Percentiles rank a stretch among this genome's conserved stretches.
Evolutionary conservation across 2,888 invertebrate species (phyloP).

Genomic region (Polydesmus complanatus): DNA sequence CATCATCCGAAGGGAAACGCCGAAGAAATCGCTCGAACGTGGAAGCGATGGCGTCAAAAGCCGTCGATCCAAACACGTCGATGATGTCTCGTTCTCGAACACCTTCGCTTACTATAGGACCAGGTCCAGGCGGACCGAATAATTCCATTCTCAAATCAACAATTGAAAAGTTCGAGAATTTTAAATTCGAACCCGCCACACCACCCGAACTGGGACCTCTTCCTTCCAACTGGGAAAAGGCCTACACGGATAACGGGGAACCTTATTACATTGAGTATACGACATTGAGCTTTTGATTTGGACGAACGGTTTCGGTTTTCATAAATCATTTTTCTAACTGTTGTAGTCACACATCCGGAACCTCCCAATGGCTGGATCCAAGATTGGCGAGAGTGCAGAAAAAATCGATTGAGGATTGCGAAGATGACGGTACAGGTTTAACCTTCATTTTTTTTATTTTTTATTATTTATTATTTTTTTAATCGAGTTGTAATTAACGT

Average conservation of each 20-base stretch:
- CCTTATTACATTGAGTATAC: conserved; percentile 84
- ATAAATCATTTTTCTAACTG: conserved; percentile 15
- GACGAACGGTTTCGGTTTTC: too few species aligned
- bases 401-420: conserved; percentile 75
- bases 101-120: not conserved
- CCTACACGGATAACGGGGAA: conserved; percentile 91
- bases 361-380: conserved; percentile 96
- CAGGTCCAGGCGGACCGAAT: not conserved
- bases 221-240: conserved; percentile 94
- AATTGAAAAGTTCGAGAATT: not conserved
- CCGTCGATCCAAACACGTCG: conserved; percentile 23
- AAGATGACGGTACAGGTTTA: conserved; percentile 54
- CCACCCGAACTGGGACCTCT: conserved; percentile 62
- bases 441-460: not conserved
- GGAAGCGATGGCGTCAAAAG: conserved; percentile 37
- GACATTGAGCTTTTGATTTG: conserved; percentile 36
- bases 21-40: conserved; percentile 42
- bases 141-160: not conserved
- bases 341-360: conserved; percentile 81
- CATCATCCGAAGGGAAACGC: conserved; percentile 40
- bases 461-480: not conserved
- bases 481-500: not conserved
- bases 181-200: not conserved
- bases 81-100: not conserved
- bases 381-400: conserved; percentile 78